Evolutionary conservation across 2,113 vertebrate genomes (phyloP).

Genomic region (Seriola quinqueradiata): DNA sequence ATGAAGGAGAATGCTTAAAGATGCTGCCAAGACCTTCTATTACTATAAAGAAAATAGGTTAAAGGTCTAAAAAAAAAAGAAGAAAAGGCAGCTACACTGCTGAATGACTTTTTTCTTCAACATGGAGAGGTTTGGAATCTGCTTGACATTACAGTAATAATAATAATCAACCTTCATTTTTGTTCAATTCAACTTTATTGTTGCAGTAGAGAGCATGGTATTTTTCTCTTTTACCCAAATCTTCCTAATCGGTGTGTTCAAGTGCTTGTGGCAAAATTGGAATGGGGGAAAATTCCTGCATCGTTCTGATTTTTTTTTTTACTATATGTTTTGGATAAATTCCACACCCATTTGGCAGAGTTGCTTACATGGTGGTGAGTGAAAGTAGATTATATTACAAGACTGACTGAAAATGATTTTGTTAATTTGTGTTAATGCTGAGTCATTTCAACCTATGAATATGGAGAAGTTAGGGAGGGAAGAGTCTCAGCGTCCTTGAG

Average conservation of each 20-base stretch:
- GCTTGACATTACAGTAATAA: neutral
- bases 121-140: neutral
- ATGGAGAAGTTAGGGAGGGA: neutral
- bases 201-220: neutral
- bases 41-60: neutral
- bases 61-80: neutral
- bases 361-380: conserved; percentile 1
- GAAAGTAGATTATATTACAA: neutral
- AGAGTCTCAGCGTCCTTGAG: neutral
- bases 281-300: conserved; percentile 3
- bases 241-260: neutral
- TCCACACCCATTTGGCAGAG: conserved; percentile 27
- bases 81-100: neutral
- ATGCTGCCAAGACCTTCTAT: neutral
- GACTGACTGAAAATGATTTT: conserved; percentile 17
- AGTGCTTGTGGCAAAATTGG: conserved; percentile 11
- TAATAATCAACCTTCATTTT: conserved; percentile 25
- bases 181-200: neutral
- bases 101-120: neutral
- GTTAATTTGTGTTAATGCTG: conserved; percentile 2
- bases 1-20: conserved; percentile 3
- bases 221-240: neutral
- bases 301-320: neutral
- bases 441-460: conserved; percentile 12
- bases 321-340: conserved; percentile 10